Percentiles rank a stretch among this genome's conserved stretches.
phyloP scores from a whole-genome alignment of 2,797 vertebrate species.

The Carduelis carduelis region DNA sequence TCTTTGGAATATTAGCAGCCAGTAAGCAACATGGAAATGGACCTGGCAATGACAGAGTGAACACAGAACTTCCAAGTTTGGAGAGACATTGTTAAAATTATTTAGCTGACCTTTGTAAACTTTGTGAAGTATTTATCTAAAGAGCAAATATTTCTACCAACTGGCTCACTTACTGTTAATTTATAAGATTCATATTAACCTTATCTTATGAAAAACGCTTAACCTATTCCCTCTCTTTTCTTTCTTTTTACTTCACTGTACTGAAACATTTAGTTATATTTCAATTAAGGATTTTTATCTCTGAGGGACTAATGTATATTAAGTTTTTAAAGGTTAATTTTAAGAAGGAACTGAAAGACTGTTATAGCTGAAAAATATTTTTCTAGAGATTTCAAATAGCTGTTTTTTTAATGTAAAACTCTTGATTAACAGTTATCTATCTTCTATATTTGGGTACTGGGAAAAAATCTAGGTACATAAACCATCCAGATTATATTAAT shows the following conservation, averaged over 20 bases:
- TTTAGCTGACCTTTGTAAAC: background rate
- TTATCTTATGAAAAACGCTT: background rate
- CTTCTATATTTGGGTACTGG: background rate
- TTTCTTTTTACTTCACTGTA: background rate
- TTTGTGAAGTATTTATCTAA: background rate
- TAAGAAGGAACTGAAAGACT: background rate
- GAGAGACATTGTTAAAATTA: background rate
- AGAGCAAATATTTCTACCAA: background rate
- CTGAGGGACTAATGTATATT: background rate
- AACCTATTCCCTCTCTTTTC: background rate
- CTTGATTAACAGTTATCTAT: background rate
- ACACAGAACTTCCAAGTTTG: background rate
- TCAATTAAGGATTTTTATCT: background rate
- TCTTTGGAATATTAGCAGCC: background rate
- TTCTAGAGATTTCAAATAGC: background rate
- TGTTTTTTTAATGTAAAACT: background rate
- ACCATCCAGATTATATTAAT: background rate
- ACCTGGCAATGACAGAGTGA: background rate
- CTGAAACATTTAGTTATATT: background rate
- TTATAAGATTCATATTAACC: background rate
- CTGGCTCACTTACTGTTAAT: background rate
- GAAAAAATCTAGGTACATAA: background rate
- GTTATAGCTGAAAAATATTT: background rate
- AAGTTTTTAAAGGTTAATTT: background rate
- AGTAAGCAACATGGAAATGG: background rate